Conservation (phyloP, 1,140 invertebrate genomes). For the Potamilus streckersoni region DNA sequence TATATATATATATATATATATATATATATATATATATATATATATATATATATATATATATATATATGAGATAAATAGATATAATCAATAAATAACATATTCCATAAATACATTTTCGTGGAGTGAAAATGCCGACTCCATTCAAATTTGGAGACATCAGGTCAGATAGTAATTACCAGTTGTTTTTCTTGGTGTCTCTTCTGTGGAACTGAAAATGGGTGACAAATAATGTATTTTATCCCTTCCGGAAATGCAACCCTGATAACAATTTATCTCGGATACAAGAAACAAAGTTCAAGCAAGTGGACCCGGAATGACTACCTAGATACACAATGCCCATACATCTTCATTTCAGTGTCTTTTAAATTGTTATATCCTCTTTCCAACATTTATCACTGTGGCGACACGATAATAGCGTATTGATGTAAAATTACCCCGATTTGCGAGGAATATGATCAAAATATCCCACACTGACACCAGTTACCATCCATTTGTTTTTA, state of each 20-base stretch:
- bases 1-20: too few species aligned
- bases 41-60: too few species aligned
- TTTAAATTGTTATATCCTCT: constrained; percentile 24
- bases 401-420: constrained; percentile 21
- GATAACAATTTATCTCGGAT: not conserved
- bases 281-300: too few species aligned
- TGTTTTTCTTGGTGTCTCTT: not conserved
- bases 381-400: constrained; percentile 16
- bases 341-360: not conserved
- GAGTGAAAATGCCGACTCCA: too few species aligned
- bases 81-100: too few species aligned
- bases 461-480: constrained; percentile 7
- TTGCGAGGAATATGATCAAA: constrained; percentile 5
- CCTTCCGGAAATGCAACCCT: not conserved
- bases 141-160: too few species aligned
- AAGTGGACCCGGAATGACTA: too few species aligned
- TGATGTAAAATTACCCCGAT: constrained; percentile 23
- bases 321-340: constrained; percentile 21
- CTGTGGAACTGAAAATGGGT: not conserved
- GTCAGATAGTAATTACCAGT: not conserved
- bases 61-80: too few species aligned
- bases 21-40: too few species aligned
- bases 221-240: not conserved
- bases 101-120: too few species aligned
- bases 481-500: constrained; percentile 17